Conservation (phyloP, 2,888 invertebrate genomes). For the Seira ritae region DNA sequence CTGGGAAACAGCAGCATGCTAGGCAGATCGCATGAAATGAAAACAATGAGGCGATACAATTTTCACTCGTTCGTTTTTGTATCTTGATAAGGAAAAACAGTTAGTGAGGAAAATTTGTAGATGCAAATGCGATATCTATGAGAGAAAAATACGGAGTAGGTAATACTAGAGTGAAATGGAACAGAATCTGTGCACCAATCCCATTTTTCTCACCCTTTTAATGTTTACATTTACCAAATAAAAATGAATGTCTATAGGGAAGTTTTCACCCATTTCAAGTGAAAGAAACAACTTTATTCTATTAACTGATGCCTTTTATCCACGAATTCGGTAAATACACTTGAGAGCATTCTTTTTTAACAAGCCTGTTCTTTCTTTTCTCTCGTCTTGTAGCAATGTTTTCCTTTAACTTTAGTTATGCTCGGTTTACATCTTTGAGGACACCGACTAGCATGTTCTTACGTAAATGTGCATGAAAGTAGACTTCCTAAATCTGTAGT, state of each 20-base stretch:
- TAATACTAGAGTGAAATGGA: too few relatives aligned
- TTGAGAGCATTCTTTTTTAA: background rate
- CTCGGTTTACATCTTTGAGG: background rate
- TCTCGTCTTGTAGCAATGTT: background rate
- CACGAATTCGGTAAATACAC: background rate
- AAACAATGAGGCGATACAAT: background rate
- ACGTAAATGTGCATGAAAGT: too few relatives aligned
- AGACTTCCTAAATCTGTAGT: too few relatives aligned
- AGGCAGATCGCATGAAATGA: too few relatives aligned
- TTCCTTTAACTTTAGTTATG: background rate
- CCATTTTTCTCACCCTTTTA: slow-evolving; percentile 5
- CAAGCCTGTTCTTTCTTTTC: background rate
- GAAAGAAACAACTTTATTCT: background rate
- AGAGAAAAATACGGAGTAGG: too few relatives aligned
- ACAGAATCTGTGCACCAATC: background rate
- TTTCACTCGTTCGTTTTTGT: background rate
- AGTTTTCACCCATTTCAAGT: background rate
- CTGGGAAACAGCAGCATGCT: too few relatives aligned
- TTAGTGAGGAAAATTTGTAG: background rate
- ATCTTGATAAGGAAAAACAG: too few relatives aligned
- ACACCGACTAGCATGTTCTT: background rate
- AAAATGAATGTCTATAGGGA: background rate
- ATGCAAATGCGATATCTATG: background rate
- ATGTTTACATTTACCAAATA: background rate
- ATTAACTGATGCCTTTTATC: background rate